Evolutionary conservation across 2,888 invertebrate species (phyloP), one percentile per base, ranked within the genome.

Genomic region (Philhelius pedissequus): DNA sequence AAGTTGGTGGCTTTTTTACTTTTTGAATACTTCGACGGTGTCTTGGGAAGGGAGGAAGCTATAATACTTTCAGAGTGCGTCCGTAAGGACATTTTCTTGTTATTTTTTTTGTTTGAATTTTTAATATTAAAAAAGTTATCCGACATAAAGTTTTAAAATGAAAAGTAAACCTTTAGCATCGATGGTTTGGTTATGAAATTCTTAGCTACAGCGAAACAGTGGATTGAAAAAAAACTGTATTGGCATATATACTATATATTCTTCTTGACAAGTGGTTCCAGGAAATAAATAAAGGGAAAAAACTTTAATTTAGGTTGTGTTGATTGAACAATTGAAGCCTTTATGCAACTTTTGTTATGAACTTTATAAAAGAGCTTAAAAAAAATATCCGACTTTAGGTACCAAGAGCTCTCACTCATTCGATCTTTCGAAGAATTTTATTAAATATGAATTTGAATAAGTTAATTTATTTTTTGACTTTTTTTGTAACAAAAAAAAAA

Each of bases 111-210:
- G 5, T 43, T 25, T 9, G 52, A 22, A 7, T 27, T 54, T 69
- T 71, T 62, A 27, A 74, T 80, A 80, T 80, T 80, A 74, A 80
- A 80, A 80, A 80, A 80, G 79, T 80, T 80, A 79, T 60, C 20
- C 50, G 40, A 35, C 60, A 45, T 20, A 68, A 79, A 60, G 66
- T 80, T 74, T 38, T 13, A 32, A 68, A 74, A 73, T 62, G 50
- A 74, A 80, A 80, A 77, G 38, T 43, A 74, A 68, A 48, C 74
- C 60, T 56, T 20, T 56, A 20, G 7, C 18, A 35, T 35, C 54
- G 54, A 54, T 54, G 32, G 15, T 30, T 11, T 52, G 52, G 27
- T 30, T 52, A 30, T 52, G 2, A 52, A 9, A 52, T 30, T 52
- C 9, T 30, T 15, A 4, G 5, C 15, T 27, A 25, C 25, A 15